These are phyloP conservation scores for Hyaena hyaena DNA, from an alignment of 2,113 vertebrate genomes.

Conservation along the genomic window DNA sequence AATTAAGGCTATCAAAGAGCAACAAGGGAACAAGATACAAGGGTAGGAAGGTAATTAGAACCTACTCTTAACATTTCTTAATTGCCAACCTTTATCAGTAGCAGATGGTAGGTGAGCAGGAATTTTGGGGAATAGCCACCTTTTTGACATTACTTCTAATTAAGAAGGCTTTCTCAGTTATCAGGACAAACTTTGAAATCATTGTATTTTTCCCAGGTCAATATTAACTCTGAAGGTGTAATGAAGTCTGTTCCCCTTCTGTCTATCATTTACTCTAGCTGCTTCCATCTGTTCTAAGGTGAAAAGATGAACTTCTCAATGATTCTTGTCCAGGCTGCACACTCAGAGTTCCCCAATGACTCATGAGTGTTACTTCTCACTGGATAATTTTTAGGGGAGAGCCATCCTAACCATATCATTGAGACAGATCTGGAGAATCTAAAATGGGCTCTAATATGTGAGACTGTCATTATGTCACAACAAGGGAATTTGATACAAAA, in stretches of 20 bases:
- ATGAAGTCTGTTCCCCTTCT: constrained; percentile 73
- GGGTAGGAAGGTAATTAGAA: constrained; percentile 62
- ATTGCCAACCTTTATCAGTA: constrained; percentile 66
- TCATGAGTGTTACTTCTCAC: constrained; percentile 13
- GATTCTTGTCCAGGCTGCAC: background rate
- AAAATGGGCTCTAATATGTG: background rate
- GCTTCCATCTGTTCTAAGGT: constrained; percentile 72
- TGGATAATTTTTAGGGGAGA: constrained; percentile 7
- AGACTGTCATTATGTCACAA: background rate
- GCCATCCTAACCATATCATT: background rate
- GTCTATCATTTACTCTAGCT: constrained; percentile 72
- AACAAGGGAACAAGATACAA: constrained; percentile 40
- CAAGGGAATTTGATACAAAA: background rate
- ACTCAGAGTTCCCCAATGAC: background rate
- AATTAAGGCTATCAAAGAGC: constrained; percentile 54
- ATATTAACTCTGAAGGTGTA: constrained; percentile 71
- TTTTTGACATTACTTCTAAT: constrained; percentile 71
- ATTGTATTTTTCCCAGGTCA: constrained; percentile 72
- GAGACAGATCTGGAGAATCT: background rate
- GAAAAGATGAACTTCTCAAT: constrained; percentile 38
- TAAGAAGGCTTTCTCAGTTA: constrained; percentile 69
- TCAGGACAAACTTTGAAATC: constrained; percentile 68
- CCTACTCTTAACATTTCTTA: constrained; percentile 64
- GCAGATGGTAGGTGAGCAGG: constrained; percentile 71
- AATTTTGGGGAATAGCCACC: constrained; percentile 59